Conservation (phyloP, 2,888 invertebrate species). For the Nomada lathburiana region DNA sequence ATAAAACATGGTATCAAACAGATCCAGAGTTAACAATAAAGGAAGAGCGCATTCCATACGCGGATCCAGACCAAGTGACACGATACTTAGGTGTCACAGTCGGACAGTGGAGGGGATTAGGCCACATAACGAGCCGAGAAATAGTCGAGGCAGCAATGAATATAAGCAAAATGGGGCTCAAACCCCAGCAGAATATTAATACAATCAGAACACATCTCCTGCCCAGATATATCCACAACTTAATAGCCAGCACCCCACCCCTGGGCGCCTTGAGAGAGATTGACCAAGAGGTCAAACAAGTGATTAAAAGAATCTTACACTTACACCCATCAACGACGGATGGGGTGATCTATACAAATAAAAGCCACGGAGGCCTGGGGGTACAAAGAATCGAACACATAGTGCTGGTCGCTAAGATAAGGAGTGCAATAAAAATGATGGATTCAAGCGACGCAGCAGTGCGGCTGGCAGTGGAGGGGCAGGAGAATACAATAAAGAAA, state of each 20-base stretch:
- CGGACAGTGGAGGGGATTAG: background rate
- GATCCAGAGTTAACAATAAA: background rate
- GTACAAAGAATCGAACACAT: background rate
- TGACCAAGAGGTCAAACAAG: background rate
- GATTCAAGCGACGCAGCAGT: too few relatives aligned
- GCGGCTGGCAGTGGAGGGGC: too few relatives aligned
- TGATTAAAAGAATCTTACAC: background rate
- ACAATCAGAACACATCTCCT: background rate
- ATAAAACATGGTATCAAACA: background rate
- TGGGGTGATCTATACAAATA: background rate
- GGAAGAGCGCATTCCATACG: accelerated
- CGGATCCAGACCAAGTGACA: accelerated
- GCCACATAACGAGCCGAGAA: background rate
- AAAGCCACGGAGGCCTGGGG: constrained; percentile 4
- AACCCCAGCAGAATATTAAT: background rate
- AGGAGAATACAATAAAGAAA: background rate
- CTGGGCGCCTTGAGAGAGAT: background rate
- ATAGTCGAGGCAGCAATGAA: background rate
- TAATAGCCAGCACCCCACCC: background rate
- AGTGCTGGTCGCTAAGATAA: background rate
- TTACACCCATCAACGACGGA: background rate
- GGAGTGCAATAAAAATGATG: background rate
- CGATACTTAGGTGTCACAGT: background rate
- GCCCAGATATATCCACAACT: background rate
- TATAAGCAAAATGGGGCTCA: background rate